These are phyloP conservation scores for Eutolmus rufibarbis DNA, from an alignment of 2,888 invertebrate genomes.

Conservation along the genomic window DNA sequence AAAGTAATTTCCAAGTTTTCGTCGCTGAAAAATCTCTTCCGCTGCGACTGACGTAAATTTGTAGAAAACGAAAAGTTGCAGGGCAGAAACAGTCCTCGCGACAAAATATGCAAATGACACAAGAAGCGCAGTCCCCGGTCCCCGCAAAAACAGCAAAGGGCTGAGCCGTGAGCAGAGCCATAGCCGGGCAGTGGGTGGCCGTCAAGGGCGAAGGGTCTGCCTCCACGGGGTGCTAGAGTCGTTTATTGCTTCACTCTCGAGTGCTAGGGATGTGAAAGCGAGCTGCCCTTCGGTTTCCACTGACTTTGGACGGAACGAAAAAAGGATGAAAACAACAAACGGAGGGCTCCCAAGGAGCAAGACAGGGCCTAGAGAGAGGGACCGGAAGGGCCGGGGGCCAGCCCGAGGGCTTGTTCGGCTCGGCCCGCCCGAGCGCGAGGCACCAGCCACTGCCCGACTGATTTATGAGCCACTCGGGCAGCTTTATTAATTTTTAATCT, in stretches of 20 bases:
- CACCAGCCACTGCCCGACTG: background rate
- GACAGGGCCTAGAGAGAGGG: background rate
- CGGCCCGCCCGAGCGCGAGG: background rate
- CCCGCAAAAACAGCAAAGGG: background rate
- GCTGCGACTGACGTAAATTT: constrained; percentile 13
- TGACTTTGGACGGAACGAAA: background rate
- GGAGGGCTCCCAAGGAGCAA: background rate
- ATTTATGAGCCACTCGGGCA: constrained; percentile 33
- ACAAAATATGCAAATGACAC: constrained; percentile 7
- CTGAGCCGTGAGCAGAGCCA: background rate
- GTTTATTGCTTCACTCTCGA: background rate
- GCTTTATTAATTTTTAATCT: constrained; percentile 36
- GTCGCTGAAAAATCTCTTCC: background rate
- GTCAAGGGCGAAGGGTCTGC: background rate
- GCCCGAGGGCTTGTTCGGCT: background rate
- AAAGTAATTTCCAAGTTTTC: background rate
- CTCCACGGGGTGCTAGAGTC: background rate
- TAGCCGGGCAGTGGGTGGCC: background rate
- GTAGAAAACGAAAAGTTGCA: background rate
- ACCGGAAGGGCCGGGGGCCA: background rate
- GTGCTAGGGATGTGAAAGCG: background rate
- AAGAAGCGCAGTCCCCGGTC: background rate
- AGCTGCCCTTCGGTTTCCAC: background rate
- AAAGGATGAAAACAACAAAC: background rate
- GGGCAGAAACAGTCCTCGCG: background rate